Evolutionary conservation across 2,797 vertebrate species (phyloP), one percentile per base, ranked within the genome.

Genomic region (Coregonus ussuriensis): DNA sequence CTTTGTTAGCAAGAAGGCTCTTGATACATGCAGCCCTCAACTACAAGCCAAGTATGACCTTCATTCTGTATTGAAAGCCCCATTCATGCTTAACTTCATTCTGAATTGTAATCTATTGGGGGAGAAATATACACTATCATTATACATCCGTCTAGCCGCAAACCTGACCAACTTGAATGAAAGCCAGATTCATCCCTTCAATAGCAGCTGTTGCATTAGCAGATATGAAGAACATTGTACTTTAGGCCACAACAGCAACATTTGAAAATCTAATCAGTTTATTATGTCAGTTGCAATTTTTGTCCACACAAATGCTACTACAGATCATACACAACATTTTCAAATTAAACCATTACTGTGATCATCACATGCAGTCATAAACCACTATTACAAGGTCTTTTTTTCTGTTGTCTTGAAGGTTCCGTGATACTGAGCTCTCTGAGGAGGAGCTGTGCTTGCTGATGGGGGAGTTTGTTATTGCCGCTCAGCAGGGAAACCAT

Each of bases 391-490:
- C 71, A 16, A 14, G 7, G 53, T 79, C 21, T 78, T 31, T 79
- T 70, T 11, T 25, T 25, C 25, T 65, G 14, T 67, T 71, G 47
- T 9, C 18, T 6, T 56, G 21, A 6, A 86, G 86, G 74, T 86
- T 90, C 4, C 76, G 79, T 71, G 82, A 77, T 41, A 63, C 76
- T 18, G 72, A 81, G 21, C n/a, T 90, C 6, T 69, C 79, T 0
- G 87, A 90, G 51, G 87, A 89, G 72, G 89, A 91, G 0, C 80
- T 89, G 66, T 83, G 80, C 9, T 71, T 59, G 37, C 67, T 90
- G 65, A 90, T 90, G 87, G 59, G 72, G 33, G 82, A 86, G 62
- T 90, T 89, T 83, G 88, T 90, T 73, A 59, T 4, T 16, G 87
- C 83, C 25, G 87, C 89, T 53, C 81, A 90, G 73, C 73, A 52